Evolutionary conservation across 2,797 vertebrate genomes (phyloP).

Genomic region (Aselliscus stoliczkanus): DNA sequence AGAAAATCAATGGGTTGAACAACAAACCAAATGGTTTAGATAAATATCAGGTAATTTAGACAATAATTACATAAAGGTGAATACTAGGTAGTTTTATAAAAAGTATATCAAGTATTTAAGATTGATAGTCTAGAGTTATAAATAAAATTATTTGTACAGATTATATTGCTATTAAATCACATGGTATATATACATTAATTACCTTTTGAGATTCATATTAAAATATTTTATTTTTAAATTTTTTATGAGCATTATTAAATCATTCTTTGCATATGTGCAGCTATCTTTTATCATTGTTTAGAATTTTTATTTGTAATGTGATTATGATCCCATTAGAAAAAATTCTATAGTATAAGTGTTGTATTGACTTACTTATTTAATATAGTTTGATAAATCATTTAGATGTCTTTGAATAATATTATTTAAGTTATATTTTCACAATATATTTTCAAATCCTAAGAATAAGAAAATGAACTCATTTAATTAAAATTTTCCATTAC

Average conservation of each 20-base stretch:
- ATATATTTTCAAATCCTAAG: neutral
- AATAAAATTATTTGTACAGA: neutral
- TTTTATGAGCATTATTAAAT: neutral
- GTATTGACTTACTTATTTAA: neutral
- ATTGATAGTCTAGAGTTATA: neutral
- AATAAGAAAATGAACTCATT: neutral
- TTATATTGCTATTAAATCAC: neutral
- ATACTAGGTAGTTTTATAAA: neutral
- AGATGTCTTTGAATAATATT: neutral
- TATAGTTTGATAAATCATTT: neutral
- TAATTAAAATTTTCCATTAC: neutral
- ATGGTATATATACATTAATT: neutral
- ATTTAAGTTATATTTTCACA: neutral
- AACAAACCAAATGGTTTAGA: neutral
- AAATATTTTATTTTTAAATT: neutral
- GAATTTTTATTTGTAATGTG: neutral
- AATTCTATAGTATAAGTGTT: neutral
- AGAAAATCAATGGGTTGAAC: neutral
- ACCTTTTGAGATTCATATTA: neutral
- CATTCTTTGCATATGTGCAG: neutral
- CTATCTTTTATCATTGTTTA: neutral
- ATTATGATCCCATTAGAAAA: neutral
- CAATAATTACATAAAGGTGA: neutral
- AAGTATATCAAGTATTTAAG: neutral
- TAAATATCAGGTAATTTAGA: neutral